Evolutionary conservation across 2,888 invertebrate genomes (phyloP).

Genomic region (Amblyjoppa proteus): DNA sequence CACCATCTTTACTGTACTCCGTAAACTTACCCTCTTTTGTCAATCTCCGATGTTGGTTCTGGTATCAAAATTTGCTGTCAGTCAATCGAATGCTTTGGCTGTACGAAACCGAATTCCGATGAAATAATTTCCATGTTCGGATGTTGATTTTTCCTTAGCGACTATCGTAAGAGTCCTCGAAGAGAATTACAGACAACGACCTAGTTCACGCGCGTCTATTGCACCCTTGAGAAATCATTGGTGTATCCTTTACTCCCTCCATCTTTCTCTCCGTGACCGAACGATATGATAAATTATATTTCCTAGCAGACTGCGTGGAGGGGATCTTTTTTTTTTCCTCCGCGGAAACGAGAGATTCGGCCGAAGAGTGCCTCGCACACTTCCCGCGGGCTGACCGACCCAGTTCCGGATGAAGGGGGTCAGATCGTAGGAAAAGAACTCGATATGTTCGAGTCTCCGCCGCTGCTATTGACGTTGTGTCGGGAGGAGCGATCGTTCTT

Average conservation of each 20-base stretch:
- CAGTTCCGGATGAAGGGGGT: constrained; percentile 38
- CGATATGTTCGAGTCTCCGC: constrained; percentile 7
- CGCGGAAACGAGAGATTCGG: constrained; percentile 34
- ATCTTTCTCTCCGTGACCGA: constrained; percentile 28
- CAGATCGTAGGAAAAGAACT: constrained; percentile 21
- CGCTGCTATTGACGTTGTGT: not conserved
- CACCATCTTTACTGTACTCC: too few relatives aligned
- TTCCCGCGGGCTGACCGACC: constrained; percentile 48
- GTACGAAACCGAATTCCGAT: too few relatives aligned
- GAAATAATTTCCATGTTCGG: not conserved
- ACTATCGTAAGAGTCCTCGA: constrained; percentile 10
- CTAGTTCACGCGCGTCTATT: constrained; percentile 50
- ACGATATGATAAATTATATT: constrained; percentile 52
- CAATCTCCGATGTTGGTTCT: too few relatives aligned
- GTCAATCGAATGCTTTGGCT: too few relatives aligned
- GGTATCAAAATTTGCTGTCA: too few relatives aligned
- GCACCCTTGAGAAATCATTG: constrained; percentile 66
- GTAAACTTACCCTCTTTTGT: too few relatives aligned
- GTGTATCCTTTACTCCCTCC: constrained; percentile 22
- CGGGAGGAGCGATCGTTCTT: constrained; percentile 7
- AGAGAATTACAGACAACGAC: constrained; percentile 38
- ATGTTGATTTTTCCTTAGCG: not conserved
- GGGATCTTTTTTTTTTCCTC: constrained; percentile 5
- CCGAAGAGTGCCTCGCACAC: constrained; percentile 18
- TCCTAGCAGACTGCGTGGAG: constrained; percentile 19